phyloP scores from a whole-genome alignment of 2,113 vertebrate species.

The Montifringilla adamsi region DNA sequence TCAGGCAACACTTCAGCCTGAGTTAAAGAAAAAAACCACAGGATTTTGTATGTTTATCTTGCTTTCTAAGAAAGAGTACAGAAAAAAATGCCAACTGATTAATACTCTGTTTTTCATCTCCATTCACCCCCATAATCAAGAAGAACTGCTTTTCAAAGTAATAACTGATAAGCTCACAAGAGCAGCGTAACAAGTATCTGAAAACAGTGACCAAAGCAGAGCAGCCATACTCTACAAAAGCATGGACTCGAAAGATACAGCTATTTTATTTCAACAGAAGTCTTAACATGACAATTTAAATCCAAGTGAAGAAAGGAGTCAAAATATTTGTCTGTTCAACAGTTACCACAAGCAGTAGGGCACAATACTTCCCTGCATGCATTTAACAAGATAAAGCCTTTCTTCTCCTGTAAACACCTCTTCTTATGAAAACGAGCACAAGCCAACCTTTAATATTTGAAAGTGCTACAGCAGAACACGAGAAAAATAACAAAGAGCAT shows the following conservation, averaged over 20 bases:
- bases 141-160: background rate
- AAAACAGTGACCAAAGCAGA: background rate
- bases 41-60: background rate
- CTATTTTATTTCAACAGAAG: background rate
- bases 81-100: background rate
- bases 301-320: rapidly evolving
- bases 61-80: background rate
- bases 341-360: background rate
- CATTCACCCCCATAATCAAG: background rate
- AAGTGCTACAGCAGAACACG: background rate
- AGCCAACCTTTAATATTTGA: background rate
- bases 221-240: background rate
- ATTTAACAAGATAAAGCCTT: background rate
- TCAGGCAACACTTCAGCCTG: background rate
- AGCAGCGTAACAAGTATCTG: background rate
- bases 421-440: background rate
- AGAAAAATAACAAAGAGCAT: background rate
- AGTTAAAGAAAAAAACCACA: background rate
- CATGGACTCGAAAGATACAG: background rate
- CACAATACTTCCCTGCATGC: background rate
- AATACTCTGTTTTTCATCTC: background rate
- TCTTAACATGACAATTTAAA: background rate
- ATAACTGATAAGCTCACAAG: background rate
- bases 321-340: background rate
- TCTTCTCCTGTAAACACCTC: background rate